Evolutionary conservation across 2,888 invertebrate species (phyloP).

Genomic region (Rhogogaster chlorosoma): DNA sequence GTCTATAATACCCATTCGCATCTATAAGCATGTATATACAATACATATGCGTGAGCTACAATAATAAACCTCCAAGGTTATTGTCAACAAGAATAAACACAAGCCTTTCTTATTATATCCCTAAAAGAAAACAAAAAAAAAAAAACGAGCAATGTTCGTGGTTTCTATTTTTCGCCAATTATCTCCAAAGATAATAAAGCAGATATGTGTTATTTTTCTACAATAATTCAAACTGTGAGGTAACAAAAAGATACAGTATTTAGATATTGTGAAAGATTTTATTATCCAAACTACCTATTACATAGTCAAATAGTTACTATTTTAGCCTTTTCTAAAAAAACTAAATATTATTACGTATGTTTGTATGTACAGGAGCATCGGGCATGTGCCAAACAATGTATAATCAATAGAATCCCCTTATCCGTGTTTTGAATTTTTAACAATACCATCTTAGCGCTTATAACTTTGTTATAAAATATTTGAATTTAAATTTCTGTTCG

Average conservation of each 20-base stretch:
- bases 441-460: not conserved
- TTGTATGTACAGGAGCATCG: not conserved
- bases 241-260: not conserved
- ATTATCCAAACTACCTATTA: not conserved
- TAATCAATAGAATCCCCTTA: not conserved
- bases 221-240: not conserved
- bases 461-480: not conserved
- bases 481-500: not conserved
- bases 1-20: constrained; percentile 47
- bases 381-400: not conserved
- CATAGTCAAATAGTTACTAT: not conserved
- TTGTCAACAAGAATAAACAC: constrained; percentile 32
- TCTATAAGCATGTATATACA: constrained; percentile 47
- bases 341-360: not conserved
- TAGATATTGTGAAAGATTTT: not conserved
- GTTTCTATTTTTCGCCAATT: not conserved
- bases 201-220: not conserved
- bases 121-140: not conserved
- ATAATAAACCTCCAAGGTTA: constrained; percentile 50
- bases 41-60: constrained; percentile 33
- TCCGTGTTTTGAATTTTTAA: not conserved
- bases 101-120: not conserved
- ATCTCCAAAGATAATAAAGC: not conserved
- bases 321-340: not conserved
- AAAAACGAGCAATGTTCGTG: not conserved